Evolutionary conservation across 92 coral and sea anemone genomes (phyloP).

Genomic region (Bergia sp.): DNA sequence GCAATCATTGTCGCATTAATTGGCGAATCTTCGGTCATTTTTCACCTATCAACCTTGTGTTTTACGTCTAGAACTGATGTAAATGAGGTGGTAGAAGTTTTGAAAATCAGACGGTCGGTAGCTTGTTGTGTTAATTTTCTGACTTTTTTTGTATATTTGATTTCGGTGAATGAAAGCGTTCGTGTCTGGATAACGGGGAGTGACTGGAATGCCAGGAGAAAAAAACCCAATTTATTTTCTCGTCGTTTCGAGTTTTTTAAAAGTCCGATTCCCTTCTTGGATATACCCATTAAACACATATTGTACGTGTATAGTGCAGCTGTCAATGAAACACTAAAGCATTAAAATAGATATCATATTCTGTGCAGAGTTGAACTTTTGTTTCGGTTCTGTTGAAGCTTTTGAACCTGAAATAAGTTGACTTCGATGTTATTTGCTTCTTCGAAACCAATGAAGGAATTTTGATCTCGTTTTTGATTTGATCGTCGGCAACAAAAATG

Average conservation of each 20-base stretch:
- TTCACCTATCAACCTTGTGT: neutral
- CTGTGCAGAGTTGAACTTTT: neutral
- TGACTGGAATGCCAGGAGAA: neutral
- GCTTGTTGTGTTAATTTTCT: neutral
- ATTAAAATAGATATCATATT: neutral
- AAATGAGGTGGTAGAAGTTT: neutral
- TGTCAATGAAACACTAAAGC: constrained; percentile 3
- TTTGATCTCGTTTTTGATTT: neutral
- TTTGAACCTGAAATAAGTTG: neutral
- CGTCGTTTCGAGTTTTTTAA: no score
- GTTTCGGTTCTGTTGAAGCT: neutral
- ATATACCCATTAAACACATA: neutral
- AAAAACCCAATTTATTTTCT: neutral
- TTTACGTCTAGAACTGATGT: neutral
- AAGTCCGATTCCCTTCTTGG: neutral
- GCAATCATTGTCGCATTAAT: neutral
- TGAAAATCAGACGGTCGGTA: neutral
- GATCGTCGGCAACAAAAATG: neutral
- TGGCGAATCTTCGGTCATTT: neutral
- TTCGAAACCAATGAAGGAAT: neutral
- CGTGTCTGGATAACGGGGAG: neutral
- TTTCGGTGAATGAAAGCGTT: neutral
- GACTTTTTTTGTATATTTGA: neutral
- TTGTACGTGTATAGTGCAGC: no score
- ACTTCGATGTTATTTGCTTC: no score